Evolutionary conservation across 2,888 invertebrate species (phyloP), one percentile per base, ranked within the genome.

Genomic region (Acholoe squamosa): DNA sequence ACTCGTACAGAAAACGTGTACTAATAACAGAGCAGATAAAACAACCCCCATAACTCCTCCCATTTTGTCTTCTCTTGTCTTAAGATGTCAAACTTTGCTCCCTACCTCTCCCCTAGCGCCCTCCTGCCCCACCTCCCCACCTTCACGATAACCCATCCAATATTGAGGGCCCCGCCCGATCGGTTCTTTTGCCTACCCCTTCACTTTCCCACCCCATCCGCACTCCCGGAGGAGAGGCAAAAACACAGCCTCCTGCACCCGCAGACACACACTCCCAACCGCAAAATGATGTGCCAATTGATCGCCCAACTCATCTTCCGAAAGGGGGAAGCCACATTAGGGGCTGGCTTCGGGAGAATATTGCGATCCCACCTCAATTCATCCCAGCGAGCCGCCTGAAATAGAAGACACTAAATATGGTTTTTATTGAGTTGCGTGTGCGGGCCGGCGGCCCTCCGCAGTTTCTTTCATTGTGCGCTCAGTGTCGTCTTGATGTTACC

Each of bases 231-330:
- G 71, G 28, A 71, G 28, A 25, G 71, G 25, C 19, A 61, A 28
- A 28, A 71, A 28, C 25, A 71, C 25, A 25, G 28, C 71, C 71
- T 14, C 19, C 16, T 34, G 43, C 80, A 80, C 43, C 19, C 34
- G 33, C 43, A 80, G 34, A 34, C 80, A 43, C 80, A 16, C 34
- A 19, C 43, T 80, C 80, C 16, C 22, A 56, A 19, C 86, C 54
- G 54, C 31, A 86, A 86, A 86, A 54, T 86, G 86, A 86, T 86
- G 86, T 56, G 86, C 86, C 52, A 86, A 86, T 86, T 86, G 86
- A 86, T 56, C 56, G 86, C 86, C 86, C 80, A 80, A 86, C 86
- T 86, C 86, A 86, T 86, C 86, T 56, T 56, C 86, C 56, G 54
- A 54, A 43, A 43, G 43, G 52, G 33, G 54, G 52, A 54, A 54